phyloP scores from a whole-genome alignment of 1,140 invertebrate species.

The Capitella teleta region DNA sequence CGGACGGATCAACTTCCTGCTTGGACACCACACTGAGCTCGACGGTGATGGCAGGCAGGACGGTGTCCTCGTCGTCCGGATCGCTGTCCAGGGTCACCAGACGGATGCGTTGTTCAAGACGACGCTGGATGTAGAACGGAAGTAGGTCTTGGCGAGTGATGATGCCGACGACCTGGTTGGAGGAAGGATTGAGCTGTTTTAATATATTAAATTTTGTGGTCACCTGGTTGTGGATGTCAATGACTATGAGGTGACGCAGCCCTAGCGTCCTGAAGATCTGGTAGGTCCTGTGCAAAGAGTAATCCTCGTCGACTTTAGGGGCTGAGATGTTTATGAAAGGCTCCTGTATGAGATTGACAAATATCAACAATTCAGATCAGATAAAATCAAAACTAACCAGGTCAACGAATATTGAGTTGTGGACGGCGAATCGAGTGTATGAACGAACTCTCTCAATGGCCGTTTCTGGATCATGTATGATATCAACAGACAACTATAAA shows the following conservation, averaged over 20 bases:
- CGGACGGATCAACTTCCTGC: too few relatives aligned
- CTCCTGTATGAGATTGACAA: too few relatives aligned
- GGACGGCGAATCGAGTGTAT: neutral
- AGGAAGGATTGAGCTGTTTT: too few relatives aligned
- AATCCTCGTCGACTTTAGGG: slow-evolving; percentile 16
- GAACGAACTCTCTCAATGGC: neutral
- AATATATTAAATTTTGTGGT: too few relatives aligned
- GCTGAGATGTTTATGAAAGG: slow-evolving; percentile 28
- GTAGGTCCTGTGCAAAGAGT: slow-evolving; percentile 22
- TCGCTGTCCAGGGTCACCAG: neutral
- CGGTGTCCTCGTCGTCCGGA: neutral
- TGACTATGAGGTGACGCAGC: slow-evolving; percentile 21
- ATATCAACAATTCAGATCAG: neutral
- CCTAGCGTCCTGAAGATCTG: slow-evolving; percentile 20
- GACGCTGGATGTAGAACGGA: slow-evolving; percentile 12
- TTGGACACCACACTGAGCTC: too few relatives aligned
- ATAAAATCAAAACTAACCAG: too few relatives aligned
- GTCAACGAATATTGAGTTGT: neutral
- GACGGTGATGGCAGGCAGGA: neutral
- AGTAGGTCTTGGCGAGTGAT: slow-evolving; percentile 25
- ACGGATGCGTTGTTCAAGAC: neutral
- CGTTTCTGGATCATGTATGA: neutral
- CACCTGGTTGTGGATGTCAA: slow-evolving; percentile 12
- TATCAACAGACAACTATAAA: too few relatives aligned
- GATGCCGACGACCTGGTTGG: slow-evolving; percentile 21